Base-by-base conservation (phyloP, 2,113 vertebrate species). In the Tympanuchus pallidicinctus region DNA sequence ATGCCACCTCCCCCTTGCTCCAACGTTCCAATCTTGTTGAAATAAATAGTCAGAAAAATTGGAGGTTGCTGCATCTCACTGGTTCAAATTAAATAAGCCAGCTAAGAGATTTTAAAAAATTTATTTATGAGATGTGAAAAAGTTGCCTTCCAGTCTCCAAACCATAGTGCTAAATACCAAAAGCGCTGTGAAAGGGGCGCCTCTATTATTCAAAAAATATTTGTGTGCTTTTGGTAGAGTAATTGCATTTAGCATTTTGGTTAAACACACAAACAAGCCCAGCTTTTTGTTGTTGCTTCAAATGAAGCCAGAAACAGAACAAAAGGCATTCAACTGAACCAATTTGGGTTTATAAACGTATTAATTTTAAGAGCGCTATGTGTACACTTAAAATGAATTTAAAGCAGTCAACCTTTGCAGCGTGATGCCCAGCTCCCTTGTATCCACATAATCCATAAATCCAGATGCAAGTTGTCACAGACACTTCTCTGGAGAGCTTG, bases 381-480 rank as follows among this genome's bases (percentile, higher is more conserved):
- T 94, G 94, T 90, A 93, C 95, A 94, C 96, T 97, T 94, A 96
- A 94, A 97, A 94, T 92, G 96, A 96, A 88, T 95, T 96, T 95
- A 94, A 93, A 93, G 91, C 59, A 82, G 84, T 92, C 84, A 86
- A 94, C 84, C 93, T 97, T 94, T 97, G 91, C 92, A 91, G 87
- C 57, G 12, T 2, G 60, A 88, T 98, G 91, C 94, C 97, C 93
- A 89, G 92, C 95, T 97, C 92, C 77, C 42, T 57, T 63, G 32
- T 86, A 96, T 97, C 96, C 97, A 95, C 96, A 96, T 93, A 89
- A 94, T 90, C 95, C 95, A 96, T 96, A 98, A 96, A 97, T 96
- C 97, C 97, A 98, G 97, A 98, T 98, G 97, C 94, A 93, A 91
- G 92, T 91, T 97, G 97, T 97, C 96, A 95, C 81, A 95, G 92